Evolutionary conservation across 2,113 vertebrate species (phyloP), one percentile per base, ranked within the genome.

Genomic region (Nycticryphes semicollaris): DNA sequence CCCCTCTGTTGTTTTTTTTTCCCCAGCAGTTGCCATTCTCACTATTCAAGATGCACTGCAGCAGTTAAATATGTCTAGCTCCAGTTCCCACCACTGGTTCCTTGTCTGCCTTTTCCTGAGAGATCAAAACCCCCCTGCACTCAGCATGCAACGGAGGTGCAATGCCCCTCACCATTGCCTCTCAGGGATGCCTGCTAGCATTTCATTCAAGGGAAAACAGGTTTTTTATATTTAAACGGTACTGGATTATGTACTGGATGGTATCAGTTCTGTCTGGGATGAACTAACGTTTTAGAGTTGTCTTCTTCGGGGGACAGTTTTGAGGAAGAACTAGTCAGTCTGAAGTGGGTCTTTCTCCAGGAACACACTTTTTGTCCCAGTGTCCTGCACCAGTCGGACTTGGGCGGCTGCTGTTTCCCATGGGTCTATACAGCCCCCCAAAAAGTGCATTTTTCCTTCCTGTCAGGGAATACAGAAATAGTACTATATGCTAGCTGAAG

Each of bases 341-440:
- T 3, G 8, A 1, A 14, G 20, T 73, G 22, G 3, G 1, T 72
- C 25, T 66, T 7, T 86, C 43, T 73, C 23, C 35, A 2, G 4
- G 63, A 74, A 93, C 13, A 14, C 0, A 1, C 7, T 45, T 69
- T 93, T 66, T 85, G n/a, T 11, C 30, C 54, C 50, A 24, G 7
- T 30, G 12, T 48, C 54, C 24, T 0, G 0, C 19, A 59, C 16
- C 22, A 54, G n/a, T 33, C 1, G 6, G 48, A 63, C 39, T 50
- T 50, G 12, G 8, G 35, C 7, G 3, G 50, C 50, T 91, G 77
- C 41, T 74, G 24, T 24, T 74, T 87, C 50, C 28, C 37, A n/a
- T 20, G 50, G 50, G 54, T 74, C 73, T 50, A 7, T 7, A 74
- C 33, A 81, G 30, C 10, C 41, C 63, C 48, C 70, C 48, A 24